phyloP scores from a whole-genome alignment of 2,888 invertebrate species.

The Argyresthia albistria region DNA sequence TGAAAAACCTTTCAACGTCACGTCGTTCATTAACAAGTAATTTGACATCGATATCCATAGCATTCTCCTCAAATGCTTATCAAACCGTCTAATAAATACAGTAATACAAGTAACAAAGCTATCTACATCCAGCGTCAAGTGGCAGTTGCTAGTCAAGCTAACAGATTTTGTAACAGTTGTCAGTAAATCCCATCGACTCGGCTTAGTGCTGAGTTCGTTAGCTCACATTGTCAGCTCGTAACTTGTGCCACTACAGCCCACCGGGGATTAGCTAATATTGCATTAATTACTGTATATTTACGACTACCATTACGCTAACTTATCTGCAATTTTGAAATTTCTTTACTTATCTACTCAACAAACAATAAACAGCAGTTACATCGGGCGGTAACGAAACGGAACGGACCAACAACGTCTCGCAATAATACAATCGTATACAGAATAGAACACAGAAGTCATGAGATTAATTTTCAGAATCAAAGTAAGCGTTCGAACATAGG shows the following conservation, averaged over 20 bases:
- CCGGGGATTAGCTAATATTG: background rate
- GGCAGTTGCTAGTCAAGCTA: no score
- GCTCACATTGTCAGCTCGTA: background rate
- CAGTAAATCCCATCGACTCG: no score
- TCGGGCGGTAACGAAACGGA: background rate
- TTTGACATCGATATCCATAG: no score
- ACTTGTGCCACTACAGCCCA: background rate
- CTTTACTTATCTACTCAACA: background rate
- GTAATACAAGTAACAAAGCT: no score
- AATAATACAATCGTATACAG: background rate
- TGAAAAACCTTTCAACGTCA: no score
- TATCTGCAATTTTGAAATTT: background rate
- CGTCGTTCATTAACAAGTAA: no score
- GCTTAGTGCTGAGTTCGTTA: background rate
- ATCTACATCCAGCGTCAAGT: no score
- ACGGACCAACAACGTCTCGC: background rate
- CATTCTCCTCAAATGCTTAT: no score
- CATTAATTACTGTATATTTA: background rate
- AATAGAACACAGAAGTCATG: no score
- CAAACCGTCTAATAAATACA: no score
- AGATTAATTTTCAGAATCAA: no score
- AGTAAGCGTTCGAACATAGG: conserved; percentile 10
- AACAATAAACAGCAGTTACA: background rate
- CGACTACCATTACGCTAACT: background rate
- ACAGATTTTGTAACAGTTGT: no score